phyloP scores from a whole-genome alignment of 2,797 vertebrate species.

The Cryptoblepharus egeriae region DNA sequence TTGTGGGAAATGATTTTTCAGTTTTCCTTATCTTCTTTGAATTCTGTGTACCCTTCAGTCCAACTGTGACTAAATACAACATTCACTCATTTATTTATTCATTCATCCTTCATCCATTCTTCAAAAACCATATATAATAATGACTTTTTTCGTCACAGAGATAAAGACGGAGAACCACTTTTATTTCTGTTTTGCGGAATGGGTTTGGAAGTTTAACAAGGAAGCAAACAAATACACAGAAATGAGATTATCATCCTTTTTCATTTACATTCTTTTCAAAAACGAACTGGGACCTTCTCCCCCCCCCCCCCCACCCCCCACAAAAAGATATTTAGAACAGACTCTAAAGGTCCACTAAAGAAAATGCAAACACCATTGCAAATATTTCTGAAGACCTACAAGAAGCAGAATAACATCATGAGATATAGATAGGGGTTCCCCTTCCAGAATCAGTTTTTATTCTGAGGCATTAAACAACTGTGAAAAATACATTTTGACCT shows the following conservation, averaged over 20 bases:
- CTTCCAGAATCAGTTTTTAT: conserved; percentile 69
- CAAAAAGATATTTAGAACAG: conserved; percentile 50
- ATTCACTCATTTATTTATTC: background rate
- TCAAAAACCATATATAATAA: conserved; percentile 15
- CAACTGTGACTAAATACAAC: background rate
- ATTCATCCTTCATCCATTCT: background rate
- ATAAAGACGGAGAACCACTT: conserved; percentile 16
- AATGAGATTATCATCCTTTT: background rate
- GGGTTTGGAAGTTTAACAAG: conserved; percentile 12
- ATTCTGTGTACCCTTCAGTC: background rate
- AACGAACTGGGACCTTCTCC: too few relatives aligned
- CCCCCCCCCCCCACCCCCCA: too few relatives aligned
- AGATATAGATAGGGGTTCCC: conserved; percentile 21
- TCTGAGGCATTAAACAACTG: conserved; percentile 71
- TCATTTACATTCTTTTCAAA: background rate
- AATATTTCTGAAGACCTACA: conserved; percentile 19
- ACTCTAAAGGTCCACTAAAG: conserved; percentile 34
- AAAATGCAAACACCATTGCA: background rate
- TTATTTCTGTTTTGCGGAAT: conserved; percentile 38
- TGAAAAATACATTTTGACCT: conserved; percentile 65
- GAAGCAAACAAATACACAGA: conserved; percentile 17
- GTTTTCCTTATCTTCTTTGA: background rate
- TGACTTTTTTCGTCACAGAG: background rate
- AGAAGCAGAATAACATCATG: conserved; percentile 39
- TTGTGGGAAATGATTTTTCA: background rate